Conservation (phyloP, 1,140 invertebrate species). For the Zaprionus camerounensis region DNA sequence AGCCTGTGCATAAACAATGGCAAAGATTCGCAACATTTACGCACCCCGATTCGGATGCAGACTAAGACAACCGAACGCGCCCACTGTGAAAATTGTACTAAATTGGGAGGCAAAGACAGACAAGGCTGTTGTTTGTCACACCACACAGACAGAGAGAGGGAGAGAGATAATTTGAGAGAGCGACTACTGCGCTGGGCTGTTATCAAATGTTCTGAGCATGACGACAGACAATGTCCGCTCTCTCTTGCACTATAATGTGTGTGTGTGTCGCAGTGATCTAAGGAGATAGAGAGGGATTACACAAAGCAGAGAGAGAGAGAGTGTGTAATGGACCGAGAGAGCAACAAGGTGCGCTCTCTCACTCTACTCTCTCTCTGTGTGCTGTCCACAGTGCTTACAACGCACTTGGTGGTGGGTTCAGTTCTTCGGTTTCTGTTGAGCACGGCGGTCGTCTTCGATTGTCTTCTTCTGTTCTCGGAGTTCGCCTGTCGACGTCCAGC, state of each 20-base stretch:
- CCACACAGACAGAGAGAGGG: constrained; percentile 16
- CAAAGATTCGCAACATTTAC: constrained; percentile 15
- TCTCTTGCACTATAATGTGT: background rate
- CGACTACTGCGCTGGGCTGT: constrained; percentile 12
- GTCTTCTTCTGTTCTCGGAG: constrained; percentile 7
- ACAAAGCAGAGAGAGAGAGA: background rate
- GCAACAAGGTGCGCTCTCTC: constrained; percentile 1
- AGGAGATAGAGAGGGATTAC: constrained; percentile 7
- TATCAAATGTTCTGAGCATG: constrained; percentile 20
- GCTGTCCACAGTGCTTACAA: constrained; percentile 9
- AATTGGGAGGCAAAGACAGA: constrained; percentile 30
- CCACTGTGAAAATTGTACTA: constrained; percentile 46
- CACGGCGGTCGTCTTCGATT: constrained; percentile 21
- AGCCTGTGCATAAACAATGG: constrained; percentile 35
- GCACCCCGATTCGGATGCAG: background rate
- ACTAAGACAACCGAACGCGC: constrained; percentile 42
- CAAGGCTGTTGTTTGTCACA: constrained; percentile 22
- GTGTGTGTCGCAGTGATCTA: background rate
- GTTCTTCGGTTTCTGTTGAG: constrained; percentile 42
- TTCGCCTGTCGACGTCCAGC: constrained; percentile 12
- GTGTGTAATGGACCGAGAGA: constrained; percentile 2
- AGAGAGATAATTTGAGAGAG: background rate
- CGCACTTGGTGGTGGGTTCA: constrained; percentile 17
- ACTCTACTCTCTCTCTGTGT: background rate
- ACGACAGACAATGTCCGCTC: background rate